Evolutionary conservation across 2,797 vertebrate genomes (phyloP).

Genomic region (Hoplostethus mediterraneus): DNA sequence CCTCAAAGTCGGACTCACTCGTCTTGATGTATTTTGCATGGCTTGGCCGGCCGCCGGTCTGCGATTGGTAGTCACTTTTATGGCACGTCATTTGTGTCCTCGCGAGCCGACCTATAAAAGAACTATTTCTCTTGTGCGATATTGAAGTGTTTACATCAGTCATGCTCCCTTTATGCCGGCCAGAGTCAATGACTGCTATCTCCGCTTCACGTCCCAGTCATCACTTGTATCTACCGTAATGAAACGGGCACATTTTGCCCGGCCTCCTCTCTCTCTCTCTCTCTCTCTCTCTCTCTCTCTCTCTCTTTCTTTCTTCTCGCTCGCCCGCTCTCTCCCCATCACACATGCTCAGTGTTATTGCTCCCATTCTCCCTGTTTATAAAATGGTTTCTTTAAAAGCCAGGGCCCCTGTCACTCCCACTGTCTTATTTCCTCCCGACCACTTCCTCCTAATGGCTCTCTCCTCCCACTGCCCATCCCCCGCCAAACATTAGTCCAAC

Average conservation of each 20-base stretch:
- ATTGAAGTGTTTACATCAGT: conserved; percentile 54
- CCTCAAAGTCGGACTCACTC: conserved; percentile 40
- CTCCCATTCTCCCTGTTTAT: conserved; percentile 69
- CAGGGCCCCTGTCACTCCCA: conserved; percentile 71
- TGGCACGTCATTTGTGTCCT: conserved; percentile 20
- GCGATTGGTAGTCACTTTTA: conserved; percentile 35
- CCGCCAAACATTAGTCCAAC: conserved; percentile 76
- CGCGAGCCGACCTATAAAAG: conserved; percentile 17
- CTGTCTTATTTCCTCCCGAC: conserved; percentile 75
- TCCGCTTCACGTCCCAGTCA: conserved; percentile 40
- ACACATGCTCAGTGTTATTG: conserved; percentile 63
- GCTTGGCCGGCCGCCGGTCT: conserved; percentile 36
- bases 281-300: not conserved
- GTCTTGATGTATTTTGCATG: conserved; percentile 66
- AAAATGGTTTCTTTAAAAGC: conserved; percentile 81
- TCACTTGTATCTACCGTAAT: conserved; percentile 49
- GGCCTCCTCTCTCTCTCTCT: conserved; percentile 18
- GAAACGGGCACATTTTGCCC: conserved; percentile 59
- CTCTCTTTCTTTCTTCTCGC: not conserved
- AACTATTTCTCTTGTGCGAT: conserved; percentile 41
- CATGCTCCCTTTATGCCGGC: conserved; percentile 32
- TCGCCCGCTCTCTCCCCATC: conserved; percentile 15
- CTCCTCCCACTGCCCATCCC: conserved; percentile 63
- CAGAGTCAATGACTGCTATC: conserved; percentile 49
- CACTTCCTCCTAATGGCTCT: conserved; percentile 80